These are phyloP conservation scores for Anticlea derivata DNA, from an alignment of 2,888 invertebrate genomes.

Conservation along the genomic window DNA sequence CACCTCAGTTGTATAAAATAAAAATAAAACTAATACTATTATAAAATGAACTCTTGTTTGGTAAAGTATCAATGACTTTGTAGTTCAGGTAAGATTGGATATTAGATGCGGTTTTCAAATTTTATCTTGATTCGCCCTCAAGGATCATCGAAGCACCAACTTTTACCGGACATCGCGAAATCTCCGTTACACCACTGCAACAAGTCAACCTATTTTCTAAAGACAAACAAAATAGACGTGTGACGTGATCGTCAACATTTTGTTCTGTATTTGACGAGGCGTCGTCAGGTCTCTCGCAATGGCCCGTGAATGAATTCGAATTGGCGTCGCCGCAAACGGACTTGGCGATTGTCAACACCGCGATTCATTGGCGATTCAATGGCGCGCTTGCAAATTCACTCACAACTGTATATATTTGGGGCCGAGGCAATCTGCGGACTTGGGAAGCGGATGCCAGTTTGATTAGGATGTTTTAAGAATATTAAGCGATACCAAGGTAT, in stretches of 20 bases:
- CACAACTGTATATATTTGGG: constrained; percentile 55
- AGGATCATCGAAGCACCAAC: too few species aligned
- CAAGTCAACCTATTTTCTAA: constrained; percentile 9
- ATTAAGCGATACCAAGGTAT: constrained; percentile 2
- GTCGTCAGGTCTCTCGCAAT: constrained; percentile 41
- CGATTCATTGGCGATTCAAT: constrained; percentile 61
- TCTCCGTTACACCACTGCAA: constrained; percentile 6
- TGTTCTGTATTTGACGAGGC: constrained; percentile 61
- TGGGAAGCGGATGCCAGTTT: constrained; percentile 26
- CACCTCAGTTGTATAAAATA: too few species aligned
- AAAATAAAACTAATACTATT: too few species aligned
- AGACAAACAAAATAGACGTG: constrained; percentile 18
- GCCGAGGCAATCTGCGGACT: constrained; percentile 48
- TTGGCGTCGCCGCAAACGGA: constrained; percentile 75
- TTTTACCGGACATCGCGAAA: background rate
- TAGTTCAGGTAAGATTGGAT: too few species aligned
- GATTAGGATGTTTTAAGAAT: constrained; percentile 25
- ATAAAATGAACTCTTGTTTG: too few species aligned
- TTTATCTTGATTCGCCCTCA: too few species aligned
- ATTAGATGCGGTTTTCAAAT: too few species aligned
- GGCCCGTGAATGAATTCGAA: constrained; percentile 62
- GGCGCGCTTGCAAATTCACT: constrained; percentile 58
- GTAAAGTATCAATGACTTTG: too few species aligned
- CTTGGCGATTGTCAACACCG: constrained; percentile 74
- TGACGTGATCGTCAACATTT: constrained; percentile 35